Evolutionary conservation across 2,888 invertebrate genomes (phyloP), one percentile per base, ranked within the genome.

Genomic region (Drosophila algonquin): DNA sequence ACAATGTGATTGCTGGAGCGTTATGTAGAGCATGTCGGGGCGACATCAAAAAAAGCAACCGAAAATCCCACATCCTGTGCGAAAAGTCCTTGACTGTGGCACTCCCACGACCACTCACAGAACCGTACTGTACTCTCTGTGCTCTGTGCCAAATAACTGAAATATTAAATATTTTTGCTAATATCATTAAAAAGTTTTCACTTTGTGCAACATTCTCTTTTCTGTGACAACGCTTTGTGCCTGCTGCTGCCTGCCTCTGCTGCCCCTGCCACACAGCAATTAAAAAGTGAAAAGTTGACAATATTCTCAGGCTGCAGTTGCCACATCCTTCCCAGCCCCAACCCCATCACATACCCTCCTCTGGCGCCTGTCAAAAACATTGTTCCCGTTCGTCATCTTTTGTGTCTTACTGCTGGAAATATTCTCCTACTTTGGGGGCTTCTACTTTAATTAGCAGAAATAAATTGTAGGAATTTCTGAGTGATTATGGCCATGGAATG

Each of bases 181-280:
- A 87, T 81, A 74, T 76, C 82, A 85, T 85, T 85, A 80, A 85
- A 87, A 85, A 87, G 76, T 85, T 85, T 73, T 69, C 51, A 63
- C 81, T 79, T 79, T 87, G 77, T 75, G 77, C 76, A 54, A 70
- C 56, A 77, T 65, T 79, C 54, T 73, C 52, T 59, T 47, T 59
- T 47, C 63, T 67, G 63, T 51, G 56, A 50, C 40, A 40, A 40
- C 59, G 35, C 75, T 73, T 71, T 64, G 52, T 70, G 71, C 76
- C 21, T 54, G 54, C 21, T 40, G 54, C 40, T 40, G 14, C 40
- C 12, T 40, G 53, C 53, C 21, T 7, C 40, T 16, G 57, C 27
- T 24, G 56, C 16, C 47, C 35, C 57, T 65, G 65, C 57, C 56
- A 51, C 65, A 46, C 32, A 61, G 77, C 80, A 83, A 83, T 84